Conservation (phyloP, 1,140 invertebrate genomes). For the Orchesella cincta region DNA sequence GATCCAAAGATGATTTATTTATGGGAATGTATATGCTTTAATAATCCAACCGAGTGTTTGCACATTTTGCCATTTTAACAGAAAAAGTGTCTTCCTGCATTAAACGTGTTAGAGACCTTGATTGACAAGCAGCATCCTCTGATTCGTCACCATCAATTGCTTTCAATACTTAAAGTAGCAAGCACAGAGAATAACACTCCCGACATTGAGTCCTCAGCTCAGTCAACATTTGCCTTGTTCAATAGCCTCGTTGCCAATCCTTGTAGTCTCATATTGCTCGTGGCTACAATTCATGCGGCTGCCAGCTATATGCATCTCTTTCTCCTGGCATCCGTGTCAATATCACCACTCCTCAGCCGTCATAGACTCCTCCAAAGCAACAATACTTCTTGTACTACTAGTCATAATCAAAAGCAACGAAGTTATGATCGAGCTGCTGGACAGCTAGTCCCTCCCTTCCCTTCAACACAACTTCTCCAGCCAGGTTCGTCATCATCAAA, state of each 20-base stretch:
- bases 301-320: background rate
- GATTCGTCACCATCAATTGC: conserved; percentile 77
- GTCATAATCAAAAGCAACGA: background rate
- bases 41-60: too few species aligned
- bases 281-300: background rate
- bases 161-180: conserved; percentile 89
- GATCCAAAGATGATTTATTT: too few species aligned
- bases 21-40: too few species aligned
- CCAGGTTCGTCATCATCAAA: background rate
- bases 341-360: background rate
- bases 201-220: conserved; percentile 41
- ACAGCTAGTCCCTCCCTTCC: conserved; percentile 14
- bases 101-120: conserved; percentile 76
- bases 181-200: conserved; percentile 74
- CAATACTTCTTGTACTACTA: background rate
- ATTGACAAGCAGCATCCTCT: conserved; percentile 81
- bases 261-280: conserved; percentile 24
- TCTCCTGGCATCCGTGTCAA: background rate
- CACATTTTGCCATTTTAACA: conserved; percentile 54
- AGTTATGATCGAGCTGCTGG: background rate
- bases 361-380: background rate
- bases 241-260: conserved; percentile 34
- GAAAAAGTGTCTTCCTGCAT: conserved; percentile 78
- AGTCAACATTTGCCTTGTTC: conserved; percentile 34
- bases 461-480: background rate